Evolutionary conservation across 2,797 vertebrate species (phyloP).

Genomic region (Platyrinchus mystaceus): DNA sequence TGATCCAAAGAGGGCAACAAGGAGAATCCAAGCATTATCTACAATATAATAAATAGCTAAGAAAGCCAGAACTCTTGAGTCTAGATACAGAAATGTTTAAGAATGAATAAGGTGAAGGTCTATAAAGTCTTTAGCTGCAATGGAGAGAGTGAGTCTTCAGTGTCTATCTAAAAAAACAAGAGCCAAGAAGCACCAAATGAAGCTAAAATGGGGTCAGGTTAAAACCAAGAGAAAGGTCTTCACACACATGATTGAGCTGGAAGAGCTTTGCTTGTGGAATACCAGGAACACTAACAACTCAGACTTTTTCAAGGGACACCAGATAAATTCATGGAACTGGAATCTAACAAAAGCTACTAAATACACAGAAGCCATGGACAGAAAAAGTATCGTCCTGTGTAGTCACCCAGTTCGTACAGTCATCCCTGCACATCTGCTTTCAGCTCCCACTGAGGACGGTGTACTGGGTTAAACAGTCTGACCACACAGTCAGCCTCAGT

Average conservation of each 20-base stretch:
- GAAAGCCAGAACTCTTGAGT: not conserved
- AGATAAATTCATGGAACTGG: not conserved
- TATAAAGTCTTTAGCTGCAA: not conserved
- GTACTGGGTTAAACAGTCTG: slow-evolving; percentile 14
- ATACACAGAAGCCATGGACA: not conserved
- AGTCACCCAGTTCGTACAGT: not conserved
- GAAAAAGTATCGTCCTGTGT: not conserved
- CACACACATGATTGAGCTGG: fast-evolving
- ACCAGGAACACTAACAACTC: not conserved
- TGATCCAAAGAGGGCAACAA: not conserved
- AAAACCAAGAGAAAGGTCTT: not conserved
- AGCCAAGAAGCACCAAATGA: not conserved
- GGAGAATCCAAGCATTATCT: not conserved
- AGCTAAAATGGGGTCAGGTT: not conserved
- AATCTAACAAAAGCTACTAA: not conserved
- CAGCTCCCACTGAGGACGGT: not conserved
- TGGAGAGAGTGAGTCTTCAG: not conserved
- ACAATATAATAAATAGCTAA: not conserved
- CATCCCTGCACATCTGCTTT: not conserved
- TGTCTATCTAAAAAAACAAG: not conserved
- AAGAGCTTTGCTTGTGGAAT: not conserved
- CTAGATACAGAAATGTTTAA: not conserved
- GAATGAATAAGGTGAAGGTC: not conserved
- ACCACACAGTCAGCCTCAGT: not conserved
- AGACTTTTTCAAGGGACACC: not conserved